Base-by-base conservation (phyloP, 2,797 vertebrate species). In the Chelon labrosus region DNA sequence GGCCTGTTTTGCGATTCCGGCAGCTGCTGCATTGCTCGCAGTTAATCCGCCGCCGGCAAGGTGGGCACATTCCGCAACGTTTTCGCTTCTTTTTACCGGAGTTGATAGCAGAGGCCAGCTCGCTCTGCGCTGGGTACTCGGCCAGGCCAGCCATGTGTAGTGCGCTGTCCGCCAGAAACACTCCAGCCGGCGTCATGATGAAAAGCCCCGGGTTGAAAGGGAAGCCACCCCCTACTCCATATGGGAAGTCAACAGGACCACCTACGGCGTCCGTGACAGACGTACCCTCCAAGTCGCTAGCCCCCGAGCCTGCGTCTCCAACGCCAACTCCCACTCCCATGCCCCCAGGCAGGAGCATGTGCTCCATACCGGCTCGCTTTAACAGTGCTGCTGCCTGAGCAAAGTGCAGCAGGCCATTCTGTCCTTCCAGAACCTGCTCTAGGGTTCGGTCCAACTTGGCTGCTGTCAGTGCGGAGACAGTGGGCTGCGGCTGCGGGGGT, bases 1-100 rank as follows among this genome's bases (percentile, higher is more conserved):
- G 97, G 92, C 97, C 97, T 83, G 97, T 98, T 95, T 98, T 98
- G 94, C 97, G 97, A 94, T 99, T 99, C 93, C 97, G 96, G 96
- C 97, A 99, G 95, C 97, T 99, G 96, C 97, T 98, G 95, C 97
- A 99, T 88, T 98, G 97, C 96, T 98, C 97, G 88, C 97, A 99
- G 96, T 99, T 99, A 95, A 98, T 97, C 94, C 97, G 96, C 94
- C 97, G 94, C 87, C 97, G 95, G 93, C 97, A 99, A 82, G 97
- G 97, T 87, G 95, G 96, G 83, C 97, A 99, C 97, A 98, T 97
- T 92, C 97, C 97, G 41, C 97, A 99, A 90, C 97, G 96, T 97
- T 99, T 98, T 92, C 97, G 94, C 92, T 99, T 99, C 96, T 99
- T 99, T 95, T 99, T 99, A 88, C 97, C 97, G 71, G 97, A 98